These are phyloP conservation scores for Enteromius anoplus DNA, from an alignment of 2,797 vertebrate species.

Conservation along the genomic window DNA sequence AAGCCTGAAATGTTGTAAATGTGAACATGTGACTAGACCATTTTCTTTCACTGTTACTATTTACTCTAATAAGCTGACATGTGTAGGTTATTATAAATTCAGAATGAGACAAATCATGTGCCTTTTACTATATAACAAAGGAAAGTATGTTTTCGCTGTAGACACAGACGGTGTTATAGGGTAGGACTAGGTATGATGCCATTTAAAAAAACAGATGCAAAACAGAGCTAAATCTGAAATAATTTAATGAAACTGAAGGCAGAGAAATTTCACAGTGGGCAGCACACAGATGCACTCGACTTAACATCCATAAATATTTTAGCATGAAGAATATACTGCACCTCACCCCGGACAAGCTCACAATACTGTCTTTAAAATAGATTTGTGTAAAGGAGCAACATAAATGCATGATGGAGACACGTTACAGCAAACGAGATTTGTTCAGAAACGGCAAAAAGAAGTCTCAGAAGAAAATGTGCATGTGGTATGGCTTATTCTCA, in stretches of 20 bases:
- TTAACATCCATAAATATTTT: slow-evolving; percentile 50
- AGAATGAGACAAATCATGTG: background rate
- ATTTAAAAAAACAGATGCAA: background rate
- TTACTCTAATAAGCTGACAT: slow-evolving; percentile 1
- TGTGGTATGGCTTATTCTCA: slow-evolving; percentile 76
- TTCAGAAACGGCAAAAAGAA: slow-evolving; percentile 51
- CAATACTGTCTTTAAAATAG: slow-evolving; percentile 49
- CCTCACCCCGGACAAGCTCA: slow-evolving; percentile 49
- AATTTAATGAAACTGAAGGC: slow-evolving; percentile 59
- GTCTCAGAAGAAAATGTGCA: slow-evolving; percentile 64
- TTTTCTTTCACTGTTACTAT: too few relatives aligned
- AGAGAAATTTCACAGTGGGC: slow-evolving; percentile 53
- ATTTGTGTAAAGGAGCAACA: slow-evolving; percentile 43
- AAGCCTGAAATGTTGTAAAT: slow-evolving; percentile 1
- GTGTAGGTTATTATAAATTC: background rate
- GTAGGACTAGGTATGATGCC: background rate
- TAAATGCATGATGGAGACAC: slow-evolving; percentile 7
- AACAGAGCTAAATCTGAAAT: slow-evolving; percentile 29
- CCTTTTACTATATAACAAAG: background rate
- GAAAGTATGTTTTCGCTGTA: background rate
- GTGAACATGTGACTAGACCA: background rate
- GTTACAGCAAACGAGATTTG: slow-evolving; percentile 18
- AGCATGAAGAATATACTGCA: slow-evolving; percentile 43
- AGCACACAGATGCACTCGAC: slow-evolving; percentile 34
- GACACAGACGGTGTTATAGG: background rate